phyloP scores from a whole-genome alignment of 2,113 vertebrate genomes.

The Carassius auratus region DNA sequence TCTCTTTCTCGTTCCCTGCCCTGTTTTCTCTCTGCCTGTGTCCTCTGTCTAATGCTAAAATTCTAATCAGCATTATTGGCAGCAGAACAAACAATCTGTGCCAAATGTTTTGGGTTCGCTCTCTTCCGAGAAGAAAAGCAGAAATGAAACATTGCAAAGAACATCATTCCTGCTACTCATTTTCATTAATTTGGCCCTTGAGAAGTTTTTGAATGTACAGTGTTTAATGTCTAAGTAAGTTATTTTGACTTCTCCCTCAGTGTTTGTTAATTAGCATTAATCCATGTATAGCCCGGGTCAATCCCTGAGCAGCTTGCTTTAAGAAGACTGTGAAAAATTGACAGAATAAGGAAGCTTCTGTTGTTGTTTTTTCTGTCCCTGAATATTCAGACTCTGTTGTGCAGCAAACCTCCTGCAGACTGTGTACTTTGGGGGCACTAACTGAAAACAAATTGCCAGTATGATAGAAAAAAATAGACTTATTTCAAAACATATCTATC shows the following conservation, averaged over 20 bases:
- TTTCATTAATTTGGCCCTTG: slow-evolving; percentile 14
- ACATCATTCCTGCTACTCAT: slow-evolving; percentile 7
- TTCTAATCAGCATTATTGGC: slow-evolving; percentile 64
- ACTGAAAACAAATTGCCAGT: not conserved
- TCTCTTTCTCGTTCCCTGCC: slow-evolving; percentile 22
- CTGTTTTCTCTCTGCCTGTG: not conserved
- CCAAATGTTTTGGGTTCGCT: slow-evolving; percentile 50
- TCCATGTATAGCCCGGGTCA: not conserved
- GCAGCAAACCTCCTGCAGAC: not conserved
- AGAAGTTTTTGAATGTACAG: slow-evolving; percentile 8
- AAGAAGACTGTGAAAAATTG: slow-evolving; percentile 1
- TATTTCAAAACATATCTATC: not conserved
- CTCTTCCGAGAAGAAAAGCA: slow-evolving; percentile 43
- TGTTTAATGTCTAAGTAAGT: not conserved
- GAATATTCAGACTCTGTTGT: not conserved
- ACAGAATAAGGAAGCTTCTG: not conserved
- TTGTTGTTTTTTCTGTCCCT: not conserved
- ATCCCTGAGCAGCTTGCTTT: not conserved
- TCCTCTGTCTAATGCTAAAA: slow-evolving; percentile 60
- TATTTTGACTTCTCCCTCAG: not conserved
- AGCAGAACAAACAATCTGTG: slow-evolving; percentile 58
- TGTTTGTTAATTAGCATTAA: slow-evolving; percentile 9
- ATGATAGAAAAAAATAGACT: not conserved
- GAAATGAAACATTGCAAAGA: not conserved
- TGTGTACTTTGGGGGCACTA: not conserved